Conservation (phyloP, 2,113 vertebrate genomes). For the Gymnocephalus cernua region DNA sequence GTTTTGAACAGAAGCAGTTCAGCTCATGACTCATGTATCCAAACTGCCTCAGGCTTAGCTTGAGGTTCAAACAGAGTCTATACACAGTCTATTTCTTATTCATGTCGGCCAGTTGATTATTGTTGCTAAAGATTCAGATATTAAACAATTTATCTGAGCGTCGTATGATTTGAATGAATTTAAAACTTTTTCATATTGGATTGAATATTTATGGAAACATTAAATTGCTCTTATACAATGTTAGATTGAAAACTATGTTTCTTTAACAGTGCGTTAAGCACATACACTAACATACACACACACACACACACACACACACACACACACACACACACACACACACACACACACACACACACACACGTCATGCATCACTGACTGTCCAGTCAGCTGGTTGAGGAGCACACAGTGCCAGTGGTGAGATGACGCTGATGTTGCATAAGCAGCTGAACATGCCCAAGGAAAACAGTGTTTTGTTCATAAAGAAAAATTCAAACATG, state of each 20-base stretch:
- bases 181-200: background rate
- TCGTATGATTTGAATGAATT: background rate
- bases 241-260: background rate
- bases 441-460: conserved; percentile 35
- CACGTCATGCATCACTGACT: conserved; percentile 10
- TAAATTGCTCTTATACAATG: background rate
- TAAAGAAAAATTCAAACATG: background rate
- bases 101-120: background rate
- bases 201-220: background rate
- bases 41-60: conserved; percentile 30
- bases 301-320: conserved; percentile 10
- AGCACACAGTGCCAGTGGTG: conserved; percentile 33
- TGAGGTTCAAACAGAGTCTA: conserved; percentile 25
- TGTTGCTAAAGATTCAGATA: background rate
- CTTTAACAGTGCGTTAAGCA: background rate
- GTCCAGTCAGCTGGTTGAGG: conserved; percentile 48
- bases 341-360: background rate
- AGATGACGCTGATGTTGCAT: conserved; percentile 46
- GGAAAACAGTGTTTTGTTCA: conserved; percentile 34
- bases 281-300: background rate
- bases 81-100: conserved; percentile 23
- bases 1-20: conserved; percentile 12
- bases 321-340: conserved; percentile 6
- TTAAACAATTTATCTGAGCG: background rate
- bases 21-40: conserved; percentile 22